Conservation (phyloP, 2,888 invertebrate species). For the Clanis bilineata region DNA sequence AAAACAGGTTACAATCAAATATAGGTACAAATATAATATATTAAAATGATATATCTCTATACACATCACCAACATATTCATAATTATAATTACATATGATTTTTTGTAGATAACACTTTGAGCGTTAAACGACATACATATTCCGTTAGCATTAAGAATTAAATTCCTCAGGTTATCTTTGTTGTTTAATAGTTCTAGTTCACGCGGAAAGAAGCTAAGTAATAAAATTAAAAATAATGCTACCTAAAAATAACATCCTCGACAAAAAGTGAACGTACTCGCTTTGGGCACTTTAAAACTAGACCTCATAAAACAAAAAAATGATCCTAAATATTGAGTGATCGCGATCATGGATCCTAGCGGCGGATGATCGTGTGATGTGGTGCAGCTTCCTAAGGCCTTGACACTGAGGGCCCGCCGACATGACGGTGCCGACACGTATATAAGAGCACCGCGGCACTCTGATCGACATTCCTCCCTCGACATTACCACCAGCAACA, state of each 20-base stretch:
- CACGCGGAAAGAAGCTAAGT: neutral
- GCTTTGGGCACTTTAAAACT: neutral
- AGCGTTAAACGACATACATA: no score
- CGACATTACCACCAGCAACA: conserved; percentile 58
- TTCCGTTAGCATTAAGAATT: no score
- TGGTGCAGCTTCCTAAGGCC: conserved; percentile 38
- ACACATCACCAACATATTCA: no score
- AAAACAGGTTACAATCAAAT: no score
- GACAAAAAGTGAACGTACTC: neutral
- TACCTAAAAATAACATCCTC: neutral
- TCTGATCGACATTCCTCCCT: conserved; percentile 56
- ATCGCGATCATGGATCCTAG: neutral
- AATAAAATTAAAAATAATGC: neutral
- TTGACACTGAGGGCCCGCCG: conserved; percentile 55
- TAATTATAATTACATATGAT: no score
- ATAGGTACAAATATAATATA: no score
- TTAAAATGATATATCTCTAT: no score
- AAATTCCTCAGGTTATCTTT: neutral
- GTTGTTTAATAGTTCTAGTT: neutral
- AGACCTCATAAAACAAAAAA: conserved; percentile 13
- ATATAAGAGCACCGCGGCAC: conserved; percentile 57
- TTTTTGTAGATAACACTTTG: no score
- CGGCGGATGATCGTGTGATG: conserved; percentile 12
- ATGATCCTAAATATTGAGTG: conserved; percentile 25
- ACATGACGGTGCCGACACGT: no score